phyloP scores from a whole-genome alignment of 53 echinoderm and acorn worm species.

The Luidia sarsii region DNA sequence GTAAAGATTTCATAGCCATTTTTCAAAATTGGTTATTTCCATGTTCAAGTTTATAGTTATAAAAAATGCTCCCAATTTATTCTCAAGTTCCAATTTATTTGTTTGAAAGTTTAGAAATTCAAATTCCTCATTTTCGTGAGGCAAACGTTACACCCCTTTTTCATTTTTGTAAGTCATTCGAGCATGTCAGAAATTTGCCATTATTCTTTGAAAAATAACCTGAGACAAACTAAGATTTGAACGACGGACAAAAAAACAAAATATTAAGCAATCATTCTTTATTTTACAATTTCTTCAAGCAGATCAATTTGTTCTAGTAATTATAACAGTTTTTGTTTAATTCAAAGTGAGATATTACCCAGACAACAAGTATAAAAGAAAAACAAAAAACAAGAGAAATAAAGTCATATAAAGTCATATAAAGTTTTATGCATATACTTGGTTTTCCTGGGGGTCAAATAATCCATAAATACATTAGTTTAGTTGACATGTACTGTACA shows the following conservation, averaged over 20 bases:
- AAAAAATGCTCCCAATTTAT: no score
- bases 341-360: no score
- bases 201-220: not conserved
- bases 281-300: constrained; percentile 36
- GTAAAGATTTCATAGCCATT: no score
- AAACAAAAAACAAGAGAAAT: not conserved
- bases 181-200: no score
- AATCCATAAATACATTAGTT: constrained; percentile 22
- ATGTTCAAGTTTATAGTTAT: no score
- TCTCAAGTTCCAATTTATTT: no score
- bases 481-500: not conserved
- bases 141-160: no score
- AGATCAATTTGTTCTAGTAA: constrained; percentile 26
- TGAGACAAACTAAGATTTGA: not conserved
- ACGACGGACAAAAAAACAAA: constrained; percentile 5
- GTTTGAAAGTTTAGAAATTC: no score
- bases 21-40: no score
- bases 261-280: constrained; percentile 46
- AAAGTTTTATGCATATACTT: not conserved
- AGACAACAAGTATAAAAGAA: not conserved
- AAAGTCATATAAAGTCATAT: not conserved
- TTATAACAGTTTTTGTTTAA: not conserved
- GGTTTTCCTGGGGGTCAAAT: no score
- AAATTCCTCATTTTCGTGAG: no score
- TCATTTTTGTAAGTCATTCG: no score